A percentile compares a stretch with the other conserved stretches of the same genome.
Conservation (phyloP, 2,888 invertebrate genomes). For the Pterostichus madidus region DNA sequence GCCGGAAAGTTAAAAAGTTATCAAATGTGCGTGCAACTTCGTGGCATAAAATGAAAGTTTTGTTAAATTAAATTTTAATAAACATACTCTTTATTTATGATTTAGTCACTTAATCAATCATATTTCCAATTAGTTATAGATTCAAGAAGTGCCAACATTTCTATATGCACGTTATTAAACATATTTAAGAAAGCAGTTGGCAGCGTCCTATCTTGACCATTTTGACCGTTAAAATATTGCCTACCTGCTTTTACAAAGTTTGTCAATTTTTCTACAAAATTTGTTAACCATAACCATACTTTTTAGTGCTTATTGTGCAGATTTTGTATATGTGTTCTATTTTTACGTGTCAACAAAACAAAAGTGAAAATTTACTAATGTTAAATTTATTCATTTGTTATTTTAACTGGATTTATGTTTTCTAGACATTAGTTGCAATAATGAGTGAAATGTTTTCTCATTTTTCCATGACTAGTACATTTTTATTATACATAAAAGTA, state of each 20-base stretch:
- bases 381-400: too few species aligned
- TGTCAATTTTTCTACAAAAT: not conserved
- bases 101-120: too few species aligned
- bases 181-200: slow-evolving; percentile 28
- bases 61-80: not conserved
- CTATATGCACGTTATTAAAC: not conserved
- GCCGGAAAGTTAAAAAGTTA: slow-evolving; percentile 20
- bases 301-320: too few species aligned
- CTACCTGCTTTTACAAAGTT: slow-evolving; percentile 18
- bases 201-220: slow-evolving; percentile 32
- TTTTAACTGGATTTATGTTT: too few species aligned
- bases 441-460: not conserved
- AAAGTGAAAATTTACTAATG: too few species aligned
- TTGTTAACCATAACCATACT: not conserved
- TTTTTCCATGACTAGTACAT: not conserved
- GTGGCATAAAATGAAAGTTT: slow-evolving; percentile 44
- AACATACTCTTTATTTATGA: not conserved
- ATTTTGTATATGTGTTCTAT: too few species aligned
- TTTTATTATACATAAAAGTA: not conserved
- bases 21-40: slow-evolving; percentile 17
- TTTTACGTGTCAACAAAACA: too few species aligned
- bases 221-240: slow-evolving; percentile 38
- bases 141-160: slow-evolving; percentile 17
- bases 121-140: too few species aligned
- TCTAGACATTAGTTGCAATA: too few species aligned